A percentile compares a stretch with the other conserved stretches of the same genome.
phyloP scores from a whole-genome alignment of 2,113 vertebrate species.

The Sminthopsis crassicaudata region DNA sequence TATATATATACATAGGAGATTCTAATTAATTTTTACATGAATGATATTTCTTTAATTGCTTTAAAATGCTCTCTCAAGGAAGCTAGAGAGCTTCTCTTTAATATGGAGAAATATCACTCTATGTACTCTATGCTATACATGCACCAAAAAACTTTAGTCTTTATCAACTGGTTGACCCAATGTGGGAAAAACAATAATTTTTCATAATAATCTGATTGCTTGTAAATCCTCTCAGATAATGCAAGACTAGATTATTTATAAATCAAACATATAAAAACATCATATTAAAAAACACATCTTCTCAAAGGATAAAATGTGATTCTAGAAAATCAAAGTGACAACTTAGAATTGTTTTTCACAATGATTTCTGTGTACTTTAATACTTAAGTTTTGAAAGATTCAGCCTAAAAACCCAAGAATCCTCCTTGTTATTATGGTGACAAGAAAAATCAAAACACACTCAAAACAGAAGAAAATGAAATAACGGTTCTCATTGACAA shows the following conservation, averaged over 20 bases:
- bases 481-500: not conserved
- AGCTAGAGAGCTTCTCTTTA: not conserved
- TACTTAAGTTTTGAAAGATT: not conserved
- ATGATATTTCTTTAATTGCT: not conserved
- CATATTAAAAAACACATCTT: not conserved
- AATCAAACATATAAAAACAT: no score
- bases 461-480: constrained; percentile 1
- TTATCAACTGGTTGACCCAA: not conserved
- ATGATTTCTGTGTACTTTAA: not conserved
- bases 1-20: not conserved
- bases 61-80: not conserved
- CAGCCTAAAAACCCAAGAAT: not conserved
- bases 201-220: not conserved
- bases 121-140: not conserved
- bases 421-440: no score
- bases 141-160: not conserved
- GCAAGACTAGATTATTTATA: not conserved
- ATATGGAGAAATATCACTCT: not conserved
- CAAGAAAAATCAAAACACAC: no score
- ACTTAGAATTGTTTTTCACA: not conserved
- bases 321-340: not conserved
- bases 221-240: not conserved
- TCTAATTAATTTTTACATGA: not conserved
- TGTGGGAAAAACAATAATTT: not conserved
- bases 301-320: not conserved